phyloP scores from a whole-genome alignment of 2,888 invertebrate genomes.

The Tenthredo notha region DNA sequence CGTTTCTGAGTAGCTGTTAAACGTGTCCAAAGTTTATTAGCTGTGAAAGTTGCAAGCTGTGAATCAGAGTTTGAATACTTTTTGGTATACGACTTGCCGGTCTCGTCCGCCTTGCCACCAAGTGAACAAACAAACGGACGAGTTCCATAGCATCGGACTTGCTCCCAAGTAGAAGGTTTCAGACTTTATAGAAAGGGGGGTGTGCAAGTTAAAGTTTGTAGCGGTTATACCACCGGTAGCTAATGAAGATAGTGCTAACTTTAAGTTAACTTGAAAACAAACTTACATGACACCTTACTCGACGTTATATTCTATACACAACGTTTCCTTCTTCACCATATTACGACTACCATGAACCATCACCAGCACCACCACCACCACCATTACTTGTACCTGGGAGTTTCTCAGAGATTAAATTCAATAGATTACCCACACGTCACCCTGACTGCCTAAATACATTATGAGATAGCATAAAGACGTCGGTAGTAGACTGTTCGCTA shows the following conservation, averaged over 20 bases:
- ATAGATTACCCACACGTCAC: conserved; percentile 33
- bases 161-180: background rate
- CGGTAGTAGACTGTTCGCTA: background rate
- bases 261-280: conserved; percentile 41
- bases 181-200: background rate
- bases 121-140: conserved; percentile 31
- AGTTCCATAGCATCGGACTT: conserved; percentile 16
- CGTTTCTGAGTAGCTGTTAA: background rate
- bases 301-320: conserved; percentile 4
- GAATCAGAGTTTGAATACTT: conserved; percentile 21
- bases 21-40: background rate
- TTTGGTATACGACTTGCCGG: background rate
- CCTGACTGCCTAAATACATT: conserved; percentile 19
- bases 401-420: conserved; percentile 35
- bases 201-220: conserved; percentile 26
- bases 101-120: background rate
- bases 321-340: background rate
- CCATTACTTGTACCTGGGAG: background rate
- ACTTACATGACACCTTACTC: conserved; percentile 29
- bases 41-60: background rate
- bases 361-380: too few species aligned
- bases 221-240: conserved; percentile 34
- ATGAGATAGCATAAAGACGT: background rate
- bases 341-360: background rate
- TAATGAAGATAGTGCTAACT: conserved; percentile 43